Evolutionary conservation across 2,113 vertebrate species (phyloP).

Genomic region (Oncorhynchus nerka): DNA sequence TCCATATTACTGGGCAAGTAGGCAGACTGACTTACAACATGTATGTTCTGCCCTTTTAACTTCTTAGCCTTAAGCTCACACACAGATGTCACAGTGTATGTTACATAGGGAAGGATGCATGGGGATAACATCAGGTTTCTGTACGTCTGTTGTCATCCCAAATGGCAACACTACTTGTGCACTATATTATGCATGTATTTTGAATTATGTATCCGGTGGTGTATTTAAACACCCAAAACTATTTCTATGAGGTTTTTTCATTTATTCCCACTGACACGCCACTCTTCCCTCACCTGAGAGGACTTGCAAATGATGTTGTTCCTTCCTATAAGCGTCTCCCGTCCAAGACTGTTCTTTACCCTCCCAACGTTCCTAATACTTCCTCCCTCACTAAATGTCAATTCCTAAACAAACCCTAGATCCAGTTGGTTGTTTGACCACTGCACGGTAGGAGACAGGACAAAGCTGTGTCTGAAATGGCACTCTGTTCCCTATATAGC

Average conservation of each 20-base stretch:
- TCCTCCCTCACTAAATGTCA: background rate
- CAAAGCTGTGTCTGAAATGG: too few species aligned
- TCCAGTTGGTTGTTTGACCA: background rate
- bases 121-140: background rate
- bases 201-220: background rate
- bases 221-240: background rate
- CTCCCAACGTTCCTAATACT: background rate
- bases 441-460: background rate
- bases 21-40: background rate
- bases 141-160: background rate
- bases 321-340: slow-evolving; percentile 3
- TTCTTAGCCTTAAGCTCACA: background rate
- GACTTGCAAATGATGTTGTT: slow-evolving; percentile 2
- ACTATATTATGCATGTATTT: background rate
- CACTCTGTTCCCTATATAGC: too few species aligned
- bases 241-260: background rate
- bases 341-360: slow-evolving; percentile 5
- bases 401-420: slow-evolving; percentile 15
- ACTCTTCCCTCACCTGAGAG: slow-evolving; percentile 2
- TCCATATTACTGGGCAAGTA: background rate
- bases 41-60: background rate
- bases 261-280: background rate
- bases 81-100: too few species aligned
- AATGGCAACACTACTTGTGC: background rate
- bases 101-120: background rate